Evolutionary conservation across 2,888 invertebrate genomes (phyloP).

Genomic region (Lasioglossum pauxillum): DNA sequence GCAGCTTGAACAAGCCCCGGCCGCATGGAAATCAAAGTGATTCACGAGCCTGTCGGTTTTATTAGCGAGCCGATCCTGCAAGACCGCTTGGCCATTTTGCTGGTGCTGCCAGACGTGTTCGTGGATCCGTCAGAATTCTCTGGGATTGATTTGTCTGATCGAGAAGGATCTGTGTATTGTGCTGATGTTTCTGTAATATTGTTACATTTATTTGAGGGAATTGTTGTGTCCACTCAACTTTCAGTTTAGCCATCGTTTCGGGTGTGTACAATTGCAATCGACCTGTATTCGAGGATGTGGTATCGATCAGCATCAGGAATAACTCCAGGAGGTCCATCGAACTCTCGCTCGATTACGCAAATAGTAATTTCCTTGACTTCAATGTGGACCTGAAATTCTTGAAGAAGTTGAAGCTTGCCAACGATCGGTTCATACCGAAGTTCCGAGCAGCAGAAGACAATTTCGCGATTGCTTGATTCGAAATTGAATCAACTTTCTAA

Average conservation of each 20-base stretch:
- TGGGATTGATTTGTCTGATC: not conserved
- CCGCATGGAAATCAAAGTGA: conserved; percentile 37
- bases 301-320: not conserved
- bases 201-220: no score
- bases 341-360: not conserved
- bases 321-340: not conserved
- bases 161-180: no score
- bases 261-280: not conserved
- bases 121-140: not conserved
- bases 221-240: not conserved
- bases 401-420: not conserved
- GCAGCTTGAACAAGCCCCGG: conserved; percentile 16
- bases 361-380: not conserved
- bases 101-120: not conserved
- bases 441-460: not conserved
- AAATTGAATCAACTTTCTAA: not conserved
- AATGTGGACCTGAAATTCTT: not conserved
- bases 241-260: not conserved
- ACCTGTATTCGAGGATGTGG: not conserved
- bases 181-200: not conserved
- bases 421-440: not conserved
- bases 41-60: not conserved
- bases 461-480: not conserved
- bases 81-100: not conserved
- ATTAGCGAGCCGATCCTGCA: not conserved